These are phyloP conservation scores for Diplodus sargus DNA, from an alignment of 2,797 vertebrate species.

Conservation along the genomic window DNA sequence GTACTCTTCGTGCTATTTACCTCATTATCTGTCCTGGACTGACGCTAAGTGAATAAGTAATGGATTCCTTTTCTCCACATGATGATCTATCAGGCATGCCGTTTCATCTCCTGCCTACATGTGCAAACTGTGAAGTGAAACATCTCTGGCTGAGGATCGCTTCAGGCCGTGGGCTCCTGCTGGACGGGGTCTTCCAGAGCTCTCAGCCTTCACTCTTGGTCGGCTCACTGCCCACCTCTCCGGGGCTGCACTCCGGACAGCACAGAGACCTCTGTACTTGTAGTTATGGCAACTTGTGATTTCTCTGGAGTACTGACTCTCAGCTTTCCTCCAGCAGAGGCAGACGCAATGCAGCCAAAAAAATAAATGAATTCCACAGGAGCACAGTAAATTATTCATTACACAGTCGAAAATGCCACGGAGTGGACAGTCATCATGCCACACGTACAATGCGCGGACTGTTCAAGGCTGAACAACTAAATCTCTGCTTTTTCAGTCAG, in stretches of 20 bases:
- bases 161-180: conserved; percentile 50
- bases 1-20: conserved; percentile 31
- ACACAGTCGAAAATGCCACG: conserved; percentile 65
- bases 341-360: conserved; percentile 53
- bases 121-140: conserved; percentile 51
- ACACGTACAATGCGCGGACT: conserved; percentile 45
- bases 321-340: conserved; percentile 54
- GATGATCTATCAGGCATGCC: conserved; percentile 58
- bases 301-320: conserved; percentile 65
- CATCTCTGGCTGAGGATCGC: conserved; percentile 33
- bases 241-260: conserved; percentile 52
- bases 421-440: conserved; percentile 54
- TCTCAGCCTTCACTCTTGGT: conserved; percentile 64
- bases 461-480: conserved; percentile 10
- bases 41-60: conserved; percentile 65
- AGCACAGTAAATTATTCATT: conserved; percentile 73
- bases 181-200: conserved; percentile 59
- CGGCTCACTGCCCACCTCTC: conserved; percentile 63
- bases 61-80: conserved; percentile 38
- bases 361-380: conserved; percentile 65
- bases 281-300: conserved; percentile 74
- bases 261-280: conserved; percentile 63
- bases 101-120: conserved; percentile 59
- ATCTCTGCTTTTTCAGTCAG: not conserved
- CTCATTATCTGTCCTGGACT: conserved; percentile 51